Conservation (phyloP, 2,797 vertebrate species). For the Cuniculus paca region DNA sequence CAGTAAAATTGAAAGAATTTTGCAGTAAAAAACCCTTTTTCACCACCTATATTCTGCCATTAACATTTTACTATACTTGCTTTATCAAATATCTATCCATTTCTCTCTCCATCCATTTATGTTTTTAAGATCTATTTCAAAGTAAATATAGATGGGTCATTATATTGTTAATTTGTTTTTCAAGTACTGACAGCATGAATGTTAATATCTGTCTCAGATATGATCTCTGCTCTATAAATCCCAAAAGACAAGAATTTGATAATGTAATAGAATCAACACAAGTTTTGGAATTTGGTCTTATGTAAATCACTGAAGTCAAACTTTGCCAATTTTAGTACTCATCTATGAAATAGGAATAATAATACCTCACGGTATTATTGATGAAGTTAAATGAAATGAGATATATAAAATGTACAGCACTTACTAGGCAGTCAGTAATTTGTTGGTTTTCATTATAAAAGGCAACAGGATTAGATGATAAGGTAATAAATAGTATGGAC, state of each 20-base stretch:
- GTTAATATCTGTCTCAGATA: conserved; percentile 21
- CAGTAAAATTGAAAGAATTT: conserved; percentile 51
- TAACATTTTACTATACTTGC: conserved; percentile 60
- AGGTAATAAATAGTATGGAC: not conserved
- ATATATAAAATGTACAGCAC: conserved; percentile 6
- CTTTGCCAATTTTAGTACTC: conserved; percentile 39
- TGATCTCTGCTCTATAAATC: conserved; percentile 39
- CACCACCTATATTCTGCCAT: not conserved
- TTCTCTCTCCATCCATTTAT: not conserved
- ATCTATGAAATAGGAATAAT: conserved; percentile 52
- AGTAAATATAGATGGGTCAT: conserved; percentile 54
- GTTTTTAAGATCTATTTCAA: conserved; percentile 55
- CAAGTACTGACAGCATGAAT: conserved; percentile 10
- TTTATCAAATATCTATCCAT: conserved; percentile 6
- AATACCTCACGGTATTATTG: conserved; percentile 31
- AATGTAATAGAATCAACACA: conserved; percentile 43
- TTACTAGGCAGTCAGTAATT: conserved; percentile 42
- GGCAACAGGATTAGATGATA: not conserved
- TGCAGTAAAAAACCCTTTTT: conserved; percentile 6
- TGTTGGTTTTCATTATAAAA: conserved; percentile 45
- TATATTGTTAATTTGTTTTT: conserved; percentile 58
- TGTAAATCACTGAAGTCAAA: conserved; percentile 47
- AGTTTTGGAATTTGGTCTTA: conserved; percentile 49
- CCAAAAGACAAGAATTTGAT: conserved; percentile 42
- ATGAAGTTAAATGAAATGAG: conserved; percentile 22